phyloP scores from a whole-genome alignment of 2,888 invertebrate genomes.

The Alloscopus bannaensis region DNA sequence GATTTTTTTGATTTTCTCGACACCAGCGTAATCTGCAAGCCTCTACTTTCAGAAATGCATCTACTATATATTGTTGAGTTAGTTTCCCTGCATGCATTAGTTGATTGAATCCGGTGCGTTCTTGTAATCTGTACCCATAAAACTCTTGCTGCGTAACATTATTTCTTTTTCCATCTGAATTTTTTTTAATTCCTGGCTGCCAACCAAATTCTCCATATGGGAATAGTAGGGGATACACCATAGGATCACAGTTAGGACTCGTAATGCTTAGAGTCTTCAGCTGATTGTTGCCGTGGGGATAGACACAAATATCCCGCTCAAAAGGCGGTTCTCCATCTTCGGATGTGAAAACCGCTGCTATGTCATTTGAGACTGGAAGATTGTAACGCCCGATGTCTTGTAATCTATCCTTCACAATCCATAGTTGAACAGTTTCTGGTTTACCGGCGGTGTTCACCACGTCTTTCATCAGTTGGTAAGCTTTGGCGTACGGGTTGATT shows the following conservation, averaged over 20 bases:
- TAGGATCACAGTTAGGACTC: conserved; percentile 69
- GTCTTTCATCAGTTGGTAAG: conserved; percentile 67
- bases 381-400: conserved; percentile 57
- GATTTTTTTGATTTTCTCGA: conserved; percentile 71
- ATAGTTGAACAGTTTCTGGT: conserved; percentile 4
- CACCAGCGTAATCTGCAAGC: conserved; percentile 71
- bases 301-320: conserved; percentile 60
- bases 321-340: conserved; percentile 64
- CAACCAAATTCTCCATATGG: conserved; percentile 38
- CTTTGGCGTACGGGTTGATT: conserved; percentile 61
- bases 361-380: conserved; percentile 60
- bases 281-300: neutral
- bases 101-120: conserved; percentile 70
- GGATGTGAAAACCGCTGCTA: conserved; percentile 62
- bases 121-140: conserved; percentile 58
- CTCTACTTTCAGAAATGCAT: conserved; percentile 73
- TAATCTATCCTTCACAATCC: neutral
- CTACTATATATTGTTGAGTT: conserved; percentile 73
- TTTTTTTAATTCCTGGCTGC: neutral
- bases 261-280: conserved; percentile 14
- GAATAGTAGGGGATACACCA: conserved; percentile 71
- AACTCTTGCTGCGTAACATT: conserved; percentile 45
- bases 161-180: neutral
- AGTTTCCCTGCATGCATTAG: conserved; percentile 70
- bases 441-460: conserved; percentile 23